These are phyloP conservation scores for Netelia virgata DNA, from an alignment of 2,888 invertebrate genomes.

Conservation along the genomic window DNA sequence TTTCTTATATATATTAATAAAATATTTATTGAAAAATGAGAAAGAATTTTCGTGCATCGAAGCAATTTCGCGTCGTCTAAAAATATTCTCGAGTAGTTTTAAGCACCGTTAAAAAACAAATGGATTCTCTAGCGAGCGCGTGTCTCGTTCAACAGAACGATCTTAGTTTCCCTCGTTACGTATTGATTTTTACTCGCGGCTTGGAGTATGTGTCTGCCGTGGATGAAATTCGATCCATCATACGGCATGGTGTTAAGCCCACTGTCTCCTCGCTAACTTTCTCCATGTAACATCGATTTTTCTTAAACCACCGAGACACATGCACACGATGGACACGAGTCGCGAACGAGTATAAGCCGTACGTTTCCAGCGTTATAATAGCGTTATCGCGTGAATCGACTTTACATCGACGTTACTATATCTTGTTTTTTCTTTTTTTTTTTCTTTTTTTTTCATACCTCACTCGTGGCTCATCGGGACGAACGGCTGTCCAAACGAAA, in stretches of 20 bases:
- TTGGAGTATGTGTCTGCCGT: slow-evolving; percentile 38
- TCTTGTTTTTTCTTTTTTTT: not conserved
- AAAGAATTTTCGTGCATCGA: no score
- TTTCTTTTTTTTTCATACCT: not conserved
- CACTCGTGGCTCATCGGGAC: slow-evolving; percentile 25
- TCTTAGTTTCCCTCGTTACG: slow-evolving; percentile 44
- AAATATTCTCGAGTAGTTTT: not conserved
- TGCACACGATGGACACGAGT: not conserved
- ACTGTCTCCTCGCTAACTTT: slow-evolving; percentile 28
- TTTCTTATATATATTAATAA: no score
- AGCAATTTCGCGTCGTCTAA: no score
- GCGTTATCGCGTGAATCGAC: slow-evolving; percentile 32
- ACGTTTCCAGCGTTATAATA: slow-evolving; percentile 9
- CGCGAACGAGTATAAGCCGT: slow-evolving; percentile 1
- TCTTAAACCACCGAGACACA: not conserved
- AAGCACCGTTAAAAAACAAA: slow-evolving; percentile 14
- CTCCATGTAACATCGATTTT: slow-evolving; percentile 53
- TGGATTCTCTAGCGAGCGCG: slow-evolving; percentile 29
- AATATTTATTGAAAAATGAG: no score
- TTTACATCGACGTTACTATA: slow-evolving; percentile 17
- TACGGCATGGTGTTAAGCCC: slow-evolving; percentile 34
- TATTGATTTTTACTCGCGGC: slow-evolving; percentile 62
- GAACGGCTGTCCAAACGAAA: slow-evolving; percentile 40
- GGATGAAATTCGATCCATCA: slow-evolving; percentile 64
- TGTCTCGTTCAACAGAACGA: slow-evolving; percentile 33